These are phyloP conservation scores for Pterophyllum scalare DNA, from an alignment of 2,113 vertebrate genomes.

Conservation along the genomic window DNA sequence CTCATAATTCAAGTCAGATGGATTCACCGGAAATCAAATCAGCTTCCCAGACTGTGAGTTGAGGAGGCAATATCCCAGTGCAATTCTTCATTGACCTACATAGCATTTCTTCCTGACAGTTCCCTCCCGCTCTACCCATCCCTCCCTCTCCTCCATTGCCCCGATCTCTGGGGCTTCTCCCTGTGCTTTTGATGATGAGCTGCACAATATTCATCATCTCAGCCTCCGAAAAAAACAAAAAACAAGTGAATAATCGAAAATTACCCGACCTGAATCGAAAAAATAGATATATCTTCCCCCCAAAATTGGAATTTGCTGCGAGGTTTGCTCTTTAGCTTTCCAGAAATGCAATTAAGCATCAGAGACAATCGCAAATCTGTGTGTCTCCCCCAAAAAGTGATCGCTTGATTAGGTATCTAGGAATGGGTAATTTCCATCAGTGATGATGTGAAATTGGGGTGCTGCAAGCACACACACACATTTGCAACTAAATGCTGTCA, in stretches of 20 bases:
- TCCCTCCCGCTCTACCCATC: constrained; percentile 45
- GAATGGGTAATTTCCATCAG: constrained; percentile 73
- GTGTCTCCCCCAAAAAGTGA: constrained; percentile 51
- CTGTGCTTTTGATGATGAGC: constrained; percentile 67
- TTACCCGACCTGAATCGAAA: constrained; percentile 21
- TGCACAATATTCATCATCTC: constrained; percentile 66
- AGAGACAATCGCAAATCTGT: constrained; percentile 63
- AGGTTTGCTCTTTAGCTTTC: constrained; percentile 49
- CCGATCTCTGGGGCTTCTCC: constrained; percentile 65
- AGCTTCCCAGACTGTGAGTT: constrained; percentile 72
- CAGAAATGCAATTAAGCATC: constrained; percentile 72
- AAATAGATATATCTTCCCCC: not conserved
- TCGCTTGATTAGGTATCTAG: constrained; percentile 71
- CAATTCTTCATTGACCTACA: constrained; percentile 80
- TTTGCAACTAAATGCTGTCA: constrained; percentile 58
- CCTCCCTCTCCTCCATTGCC: constrained; percentile 33
- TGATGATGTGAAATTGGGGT: constrained; percentile 71
- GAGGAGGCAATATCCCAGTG: constrained; percentile 77
- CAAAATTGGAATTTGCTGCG: constrained; percentile 50
- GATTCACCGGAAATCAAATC: constrained; percentile 81
- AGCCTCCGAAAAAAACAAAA: constrained; percentile 2
- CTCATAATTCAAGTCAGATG: constrained; percentile 77
- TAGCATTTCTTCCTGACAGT: constrained; percentile 74
- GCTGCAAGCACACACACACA: constrained; percentile 45
- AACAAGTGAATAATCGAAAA: constrained; percentile 31